Percentiles rank a stretch among this genome's conserved stretches.
These are phyloP conservation scores for Elachura formosa DNA, from an alignment of 2,113 vertebrate species.

Conservation along the genomic window DNA sequence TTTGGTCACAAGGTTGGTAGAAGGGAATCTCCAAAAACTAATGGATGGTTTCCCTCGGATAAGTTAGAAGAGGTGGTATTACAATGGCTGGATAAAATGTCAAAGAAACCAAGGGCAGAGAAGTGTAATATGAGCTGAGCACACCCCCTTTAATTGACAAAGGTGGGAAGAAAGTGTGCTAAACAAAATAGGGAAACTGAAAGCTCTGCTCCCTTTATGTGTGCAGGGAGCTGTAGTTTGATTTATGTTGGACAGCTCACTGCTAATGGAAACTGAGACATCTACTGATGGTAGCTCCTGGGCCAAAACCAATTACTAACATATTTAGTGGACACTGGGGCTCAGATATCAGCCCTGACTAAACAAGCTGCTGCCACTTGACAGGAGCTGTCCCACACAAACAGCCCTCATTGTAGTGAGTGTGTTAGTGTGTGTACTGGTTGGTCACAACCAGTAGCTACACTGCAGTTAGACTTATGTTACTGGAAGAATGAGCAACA, in stretches of 20 bases:
- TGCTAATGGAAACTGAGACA: neutral
- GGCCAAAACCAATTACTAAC: neutral
- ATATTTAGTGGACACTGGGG: no score
- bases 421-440: no score
- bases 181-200: neutral
- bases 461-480: no score
- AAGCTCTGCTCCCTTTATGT: fast-evolving
- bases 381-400: neutral
- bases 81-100: neutral
- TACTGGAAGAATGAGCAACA: neutral
- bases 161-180: neutral
- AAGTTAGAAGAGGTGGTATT: neutral
- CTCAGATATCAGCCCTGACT: neutral
- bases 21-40: neutral
- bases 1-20: neutral
- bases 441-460: no score
- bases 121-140: neutral
- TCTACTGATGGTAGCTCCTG: fast-evolving
- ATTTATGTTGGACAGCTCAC: neutral
- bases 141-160: fast-evolving
- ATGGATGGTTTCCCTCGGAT: neutral
- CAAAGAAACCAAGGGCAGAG: neutral
- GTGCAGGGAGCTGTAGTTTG: fast-evolving
- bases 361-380: neutral
- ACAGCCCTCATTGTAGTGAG: fast-evolving